Conservation (phyloP, 1,140 invertebrate species). For the Caerostris darwini region DNA sequence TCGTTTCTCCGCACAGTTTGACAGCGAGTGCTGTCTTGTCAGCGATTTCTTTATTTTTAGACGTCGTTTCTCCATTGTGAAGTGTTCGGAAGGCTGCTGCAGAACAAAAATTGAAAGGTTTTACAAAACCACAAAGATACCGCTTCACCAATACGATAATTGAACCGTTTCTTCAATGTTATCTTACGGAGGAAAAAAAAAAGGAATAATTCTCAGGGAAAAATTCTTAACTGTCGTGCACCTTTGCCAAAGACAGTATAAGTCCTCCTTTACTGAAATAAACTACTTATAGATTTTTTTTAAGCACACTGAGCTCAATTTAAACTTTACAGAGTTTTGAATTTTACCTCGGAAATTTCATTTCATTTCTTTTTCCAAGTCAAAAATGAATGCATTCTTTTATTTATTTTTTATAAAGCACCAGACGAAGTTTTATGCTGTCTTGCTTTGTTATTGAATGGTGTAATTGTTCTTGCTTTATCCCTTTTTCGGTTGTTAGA, state of each 20-base stretch:
- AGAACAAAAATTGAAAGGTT: not conserved
- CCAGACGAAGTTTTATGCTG: too few species aligned
- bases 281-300: slow-evolving; percentile 28
- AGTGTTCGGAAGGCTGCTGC: not conserved
- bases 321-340: not conserved
- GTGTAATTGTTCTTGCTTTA: not conserved
- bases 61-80: not conserved
- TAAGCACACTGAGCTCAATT: not conserved
- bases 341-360: not conserved
- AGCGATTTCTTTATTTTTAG: slow-evolving; percentile 4
- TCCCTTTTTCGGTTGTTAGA: not conserved
- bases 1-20: not conserved
- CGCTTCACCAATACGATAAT: not conserved
- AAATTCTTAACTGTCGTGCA: not conserved
- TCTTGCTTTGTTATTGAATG: not conserved
- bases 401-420: too few species aligned
- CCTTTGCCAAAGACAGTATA: not conserved
- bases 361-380: not conserved
- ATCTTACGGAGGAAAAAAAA: not conserved
- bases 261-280: not conserved
- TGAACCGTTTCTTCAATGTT: slow-evolving; percentile 13
- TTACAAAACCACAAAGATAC: not conserved
- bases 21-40: not conserved
- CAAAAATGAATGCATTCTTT: too few species aligned
- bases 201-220: not conserved